Base-by-base conservation (phyloP, 2,113 vertebrate species). In the Corydoras maculifer region DNA sequence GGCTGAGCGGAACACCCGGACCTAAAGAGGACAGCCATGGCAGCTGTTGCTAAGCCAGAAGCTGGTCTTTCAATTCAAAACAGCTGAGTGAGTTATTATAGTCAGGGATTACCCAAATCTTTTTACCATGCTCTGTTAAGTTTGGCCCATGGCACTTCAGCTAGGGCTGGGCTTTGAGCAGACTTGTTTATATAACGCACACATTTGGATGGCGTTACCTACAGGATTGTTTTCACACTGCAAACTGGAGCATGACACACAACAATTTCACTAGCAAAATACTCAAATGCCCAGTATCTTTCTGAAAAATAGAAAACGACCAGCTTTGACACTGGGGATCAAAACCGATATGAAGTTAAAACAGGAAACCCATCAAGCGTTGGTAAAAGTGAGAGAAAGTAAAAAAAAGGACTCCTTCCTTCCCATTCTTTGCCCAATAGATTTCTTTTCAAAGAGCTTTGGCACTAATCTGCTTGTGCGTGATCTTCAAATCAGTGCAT, bases 11-110 rank as follows among this genome's bases (percentile, higher is more conserved):
- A 73, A 74, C 74, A 61, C 65, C 73, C 73, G 68, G 57, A 51
- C 51, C 76, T 76, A 74, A 80, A 79, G 81, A 72, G 72, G 3
- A 18, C 43, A 57, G 63, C 18, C 14, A 15, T 53, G 58, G 32
- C 65, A 59, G 68, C 65, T 57, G 81, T 67, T 81, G 70, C 72
- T 76, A 67, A 66, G 62, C 60, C 60, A 80, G 81, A 72, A 82
- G 77, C 78, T 79, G 70, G 84, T 79, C 79, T 84, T 80, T 9
- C 10, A 76, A 90, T 88, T 90, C 89, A 90, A 90, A 90, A 73
- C 75, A 78, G 78, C 62, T 12, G 80, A 75, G 72, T 13, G 69
- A 86, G 86, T 88, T 88, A 58, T 86, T 81, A 80, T 79, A 87
- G 63, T 50, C 65, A 12, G 12, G 82, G 82, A 84, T 86, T 88